These are phyloP conservation scores for Brachyalestes nurse DNA, from an alignment of 2,797 vertebrate species.

Conservation along the genomic window DNA sequence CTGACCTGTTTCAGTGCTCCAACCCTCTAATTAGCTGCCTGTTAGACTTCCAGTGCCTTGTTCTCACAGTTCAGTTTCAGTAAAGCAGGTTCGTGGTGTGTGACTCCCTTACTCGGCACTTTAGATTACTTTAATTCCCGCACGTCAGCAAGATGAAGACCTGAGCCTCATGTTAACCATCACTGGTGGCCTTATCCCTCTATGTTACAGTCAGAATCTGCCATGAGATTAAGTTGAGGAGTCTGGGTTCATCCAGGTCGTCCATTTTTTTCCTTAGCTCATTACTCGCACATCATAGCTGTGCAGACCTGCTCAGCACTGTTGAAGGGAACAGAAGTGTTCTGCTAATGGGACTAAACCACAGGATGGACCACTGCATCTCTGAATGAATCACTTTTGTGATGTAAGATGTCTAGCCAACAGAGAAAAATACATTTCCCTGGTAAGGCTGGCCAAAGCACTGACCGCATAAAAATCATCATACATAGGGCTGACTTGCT, in stretches of 20 bases:
- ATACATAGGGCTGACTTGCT: not conserved
- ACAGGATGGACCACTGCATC: not conserved
- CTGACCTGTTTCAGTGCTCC: constrained; percentile 23
- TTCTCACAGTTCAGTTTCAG: constrained; percentile 19
- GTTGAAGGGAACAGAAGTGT: not conserved
- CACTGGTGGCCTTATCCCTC: not conserved
- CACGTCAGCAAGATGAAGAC: not conserved
- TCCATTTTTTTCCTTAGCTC: not conserved
- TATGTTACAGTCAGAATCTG: not conserved
- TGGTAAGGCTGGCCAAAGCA: not conserved
- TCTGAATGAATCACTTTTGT: constrained; percentile 20
- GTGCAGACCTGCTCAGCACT: not conserved
- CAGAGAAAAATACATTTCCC: not conserved
- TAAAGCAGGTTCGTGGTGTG: not conserved
- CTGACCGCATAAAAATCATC: constrained; percentile 16
- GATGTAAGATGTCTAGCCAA: not conserved
- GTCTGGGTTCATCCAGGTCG: not conserved
- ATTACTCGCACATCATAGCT: not conserved
- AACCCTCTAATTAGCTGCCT: constrained; percentile 6
- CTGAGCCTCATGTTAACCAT: not conserved
- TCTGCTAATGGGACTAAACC: not conserved
- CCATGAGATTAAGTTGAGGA: not conserved
- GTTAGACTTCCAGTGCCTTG: constrained; percentile 17
- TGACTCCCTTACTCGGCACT: constrained; percentile 19
- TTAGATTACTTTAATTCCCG: constrained; percentile 25